phyloP scores from a whole-genome alignment of 1,140 invertebrate species.

The Lethocerus indicus region DNA sequence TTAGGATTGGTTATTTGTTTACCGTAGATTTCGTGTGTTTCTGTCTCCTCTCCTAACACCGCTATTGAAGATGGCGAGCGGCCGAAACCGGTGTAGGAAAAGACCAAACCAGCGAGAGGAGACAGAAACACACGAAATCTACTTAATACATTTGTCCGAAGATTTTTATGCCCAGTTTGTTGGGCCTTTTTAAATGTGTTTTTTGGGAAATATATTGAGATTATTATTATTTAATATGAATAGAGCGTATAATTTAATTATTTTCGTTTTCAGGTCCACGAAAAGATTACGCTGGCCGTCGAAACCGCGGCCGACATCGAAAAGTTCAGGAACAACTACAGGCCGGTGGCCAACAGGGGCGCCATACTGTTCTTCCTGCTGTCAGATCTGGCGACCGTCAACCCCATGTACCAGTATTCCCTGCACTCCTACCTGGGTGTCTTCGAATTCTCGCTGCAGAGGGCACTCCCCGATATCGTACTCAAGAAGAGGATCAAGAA shows the following conservation, averaged over 20 bases:
- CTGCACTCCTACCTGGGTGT: constrained; percentile 61
- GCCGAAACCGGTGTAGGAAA: no score
- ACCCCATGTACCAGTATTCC: constrained; percentile 85
- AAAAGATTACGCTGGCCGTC: constrained; percentile 53
- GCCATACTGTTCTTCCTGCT: constrained; percentile 81
- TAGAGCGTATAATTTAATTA: no score
- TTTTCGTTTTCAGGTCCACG: constrained; percentile 34
- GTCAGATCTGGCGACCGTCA: constrained; percentile 67
- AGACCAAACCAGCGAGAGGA: no score
- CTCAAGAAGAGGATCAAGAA: constrained; percentile 52
- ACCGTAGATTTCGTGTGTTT: no score
- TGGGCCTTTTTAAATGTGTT: constrained; percentile 10
- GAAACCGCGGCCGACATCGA: constrained; percentile 64
- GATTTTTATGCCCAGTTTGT: background rate
- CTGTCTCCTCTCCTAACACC: no score
- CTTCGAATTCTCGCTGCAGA: constrained; percentile 59
- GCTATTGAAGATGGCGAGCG: no score
- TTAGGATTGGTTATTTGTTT: no score
- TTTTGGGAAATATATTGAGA: background rate
- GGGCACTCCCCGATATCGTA: constrained; percentile 56
- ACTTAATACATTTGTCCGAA: constrained; percentile 3
- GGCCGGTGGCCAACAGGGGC: constrained; percentile 61
- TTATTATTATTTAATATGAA: constrained; percentile 8
- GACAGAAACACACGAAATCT: no score
- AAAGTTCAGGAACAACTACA: constrained; percentile 59